Evolutionary conservation across 2,888 invertebrate species (phyloP).

Genomic region (Melolontha melolontha): DNA sequence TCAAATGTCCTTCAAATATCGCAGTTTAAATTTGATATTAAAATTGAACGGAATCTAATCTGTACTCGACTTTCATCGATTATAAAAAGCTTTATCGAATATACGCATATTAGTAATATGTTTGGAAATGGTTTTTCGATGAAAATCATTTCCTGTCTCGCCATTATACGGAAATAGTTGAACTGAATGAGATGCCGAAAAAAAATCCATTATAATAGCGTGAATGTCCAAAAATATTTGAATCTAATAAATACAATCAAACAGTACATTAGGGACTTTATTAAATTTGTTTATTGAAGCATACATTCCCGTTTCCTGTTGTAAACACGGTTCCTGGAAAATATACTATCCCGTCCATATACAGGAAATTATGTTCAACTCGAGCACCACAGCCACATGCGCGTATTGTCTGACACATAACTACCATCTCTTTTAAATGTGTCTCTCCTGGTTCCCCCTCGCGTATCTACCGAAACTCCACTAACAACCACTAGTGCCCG

Average conservation of each 20-base stretch:
- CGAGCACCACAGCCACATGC: conserved; percentile 51
- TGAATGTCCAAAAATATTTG: conserved; percentile 17
- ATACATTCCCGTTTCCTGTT: conserved; percentile 49
- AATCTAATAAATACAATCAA: conserved; percentile 37
- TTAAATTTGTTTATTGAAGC: conserved; percentile 52
- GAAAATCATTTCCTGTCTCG: conserved; percentile 16
- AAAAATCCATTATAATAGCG: background rate
- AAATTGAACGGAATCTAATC: too few relatives aligned
- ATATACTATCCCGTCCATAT: conserved; percentile 51
- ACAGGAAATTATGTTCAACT: conserved; percentile 57
- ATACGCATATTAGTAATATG: background rate
- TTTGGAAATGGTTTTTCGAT: background rate
- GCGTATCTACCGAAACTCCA: conserved; percentile 48
- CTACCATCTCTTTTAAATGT: conserved; percentile 30
- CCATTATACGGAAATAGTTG: conserved; percentile 27
- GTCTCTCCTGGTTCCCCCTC: conserved; percentile 18
- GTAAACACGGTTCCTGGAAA: conserved; percentile 49
- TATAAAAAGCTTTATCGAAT: too few relatives aligned
- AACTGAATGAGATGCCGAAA: background rate
- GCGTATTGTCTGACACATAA: conserved; percentile 50
- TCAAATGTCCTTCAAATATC: too few relatives aligned
- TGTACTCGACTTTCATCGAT: too few relatives aligned
- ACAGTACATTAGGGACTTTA: conserved; percentile 39
- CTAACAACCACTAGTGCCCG: conserved; percentile 25
- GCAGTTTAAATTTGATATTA: too few relatives aligned